Base-by-base conservation (phyloP, 1,140 invertebrate species). In the Listronotus bonariensis region DNA sequence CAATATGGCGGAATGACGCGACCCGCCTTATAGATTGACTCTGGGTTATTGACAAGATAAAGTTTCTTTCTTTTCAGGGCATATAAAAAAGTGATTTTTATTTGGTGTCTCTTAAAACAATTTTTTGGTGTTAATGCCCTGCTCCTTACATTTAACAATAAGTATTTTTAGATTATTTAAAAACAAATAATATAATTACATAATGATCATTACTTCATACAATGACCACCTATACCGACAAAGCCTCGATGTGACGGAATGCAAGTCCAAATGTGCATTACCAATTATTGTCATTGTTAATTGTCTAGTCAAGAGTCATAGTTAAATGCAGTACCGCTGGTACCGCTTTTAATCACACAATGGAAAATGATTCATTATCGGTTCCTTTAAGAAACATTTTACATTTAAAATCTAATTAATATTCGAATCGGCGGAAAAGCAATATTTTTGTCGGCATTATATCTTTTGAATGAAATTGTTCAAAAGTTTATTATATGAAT, bases 391-490 rank as follows among this genome's bases (percentile, higher is more conserved):
- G 11, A 42, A 40, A 55, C 51, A 40, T 41, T 40, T 4, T 41
- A 42, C 36, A 55, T 55, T n/a, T 53, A 38, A 15, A 53, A 40
- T 41, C 36, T 41, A 32, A 42, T 55, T 55, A 26, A 40, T 41
- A 55, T 55, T 55, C 53, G 6, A 42, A 17, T 15, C 53, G 20
- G n/a, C 6, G 36, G 36, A 55, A 55, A 55, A 17, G n/a, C 34
- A 20, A 40, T 51, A n/a, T 55, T 52, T 53, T 55, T 55, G 53
- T 55, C 53, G 53, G 53, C 53, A 26, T 41, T 41, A 55, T 42
- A n/a, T 11, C 53, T 55, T 41, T 36, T 41, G 36, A 55, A 55
- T 55, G 41, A 55, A 55, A 15, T 55, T 55, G 38, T 55, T 55
- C 40, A 55, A 55, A 41, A 40, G n/a, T n/a, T n/a, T n/a, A n/a